Conservation (phyloP, 2,797 vertebrate species). For the Lophius americanus region DNA sequence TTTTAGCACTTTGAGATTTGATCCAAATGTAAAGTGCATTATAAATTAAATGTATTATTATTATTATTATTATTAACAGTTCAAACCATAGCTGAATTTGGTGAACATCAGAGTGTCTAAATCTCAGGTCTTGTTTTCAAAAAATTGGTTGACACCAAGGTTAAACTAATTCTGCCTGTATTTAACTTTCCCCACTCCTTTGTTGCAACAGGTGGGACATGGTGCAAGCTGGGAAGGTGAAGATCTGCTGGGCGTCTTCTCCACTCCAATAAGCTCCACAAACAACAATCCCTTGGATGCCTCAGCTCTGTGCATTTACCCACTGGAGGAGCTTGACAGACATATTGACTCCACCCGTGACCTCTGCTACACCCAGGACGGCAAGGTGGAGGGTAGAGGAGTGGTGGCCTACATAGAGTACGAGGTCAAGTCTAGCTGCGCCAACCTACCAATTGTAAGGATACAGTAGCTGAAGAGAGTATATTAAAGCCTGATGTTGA, state of each 20-base stretch:
- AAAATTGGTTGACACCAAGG: not conserved
- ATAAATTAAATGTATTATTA: no score
- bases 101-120: not conserved
- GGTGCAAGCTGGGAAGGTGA: conserved; percentile 63
- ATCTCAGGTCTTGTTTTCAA: not conserved
- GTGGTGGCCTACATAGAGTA: conserved; percentile 95
- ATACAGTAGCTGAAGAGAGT: not conserved
- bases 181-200: conserved; percentile 16
- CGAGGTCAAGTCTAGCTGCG: conserved; percentile 94
- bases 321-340: conserved; percentile 88
- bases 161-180: not conserved
- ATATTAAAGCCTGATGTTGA: conserved; percentile 1
- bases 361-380: conserved; percentile 91
- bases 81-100: not conserved
- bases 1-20: no score
- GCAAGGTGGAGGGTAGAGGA: conserved; percentile 75
- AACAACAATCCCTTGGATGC: conserved; percentile 80
- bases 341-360: conserved; percentile 90
- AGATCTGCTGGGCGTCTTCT: conserved; percentile 91
- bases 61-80: not conserved
- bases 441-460: conserved; percentile 89
- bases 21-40: no score
- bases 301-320: conserved; percentile 90
- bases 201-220: conserved; percentile 71
- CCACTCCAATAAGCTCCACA: conserved; percentile 76